Evolutionary conservation across 2,113 vertebrate genomes (phyloP), one percentile per base, ranked within the genome.

Genomic region (Marcusenius ussheri): DNA sequence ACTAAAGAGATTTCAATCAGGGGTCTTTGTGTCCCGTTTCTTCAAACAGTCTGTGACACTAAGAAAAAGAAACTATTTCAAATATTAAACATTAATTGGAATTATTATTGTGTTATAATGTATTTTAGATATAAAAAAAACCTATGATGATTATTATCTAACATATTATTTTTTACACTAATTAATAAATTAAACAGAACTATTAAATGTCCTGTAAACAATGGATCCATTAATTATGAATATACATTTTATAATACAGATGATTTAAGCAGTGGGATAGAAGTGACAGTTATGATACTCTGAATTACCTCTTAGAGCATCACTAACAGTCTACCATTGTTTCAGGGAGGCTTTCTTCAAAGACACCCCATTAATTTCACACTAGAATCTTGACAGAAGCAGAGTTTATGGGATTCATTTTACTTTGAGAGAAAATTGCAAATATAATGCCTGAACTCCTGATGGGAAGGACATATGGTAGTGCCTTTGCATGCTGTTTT

Each of bases 401-500:
- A 42, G 21, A 84, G 45, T 47, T 46, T 46, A 84, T 45, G 39
- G 19, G 21, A 84, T 24, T 84, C 83, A 84, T 84, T 83, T 83
- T 84, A 13, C 45, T 46, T 21, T 84, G 47, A 84, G 19, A 84
- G 83, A 84, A 84, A 84, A 84, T n/a, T n/a, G 83, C 83, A n/a
- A 84, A 84, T 47, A 47, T 84, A 84, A 47, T 47, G 19, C 19
- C 21, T n/a, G 45, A 47, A n/a, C 45, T 2, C 42, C 80, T 47
- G 42, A 46, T 9, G 45, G 80, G 80, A n/a, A 83, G 8, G 80
- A 46, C 45, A 83, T 35, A 47, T 47, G 47, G 83, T n/a, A 47
- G 8, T 84, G 9, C 9, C 24, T 24, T 84, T 1, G 1, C 17
- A 17, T n/a, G 45, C 83, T 46, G 24, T 84, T 84, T 47, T 49